Base-by-base conservation (phyloP, 2,888 invertebrate species). In the Meteorus colon region DNA sequence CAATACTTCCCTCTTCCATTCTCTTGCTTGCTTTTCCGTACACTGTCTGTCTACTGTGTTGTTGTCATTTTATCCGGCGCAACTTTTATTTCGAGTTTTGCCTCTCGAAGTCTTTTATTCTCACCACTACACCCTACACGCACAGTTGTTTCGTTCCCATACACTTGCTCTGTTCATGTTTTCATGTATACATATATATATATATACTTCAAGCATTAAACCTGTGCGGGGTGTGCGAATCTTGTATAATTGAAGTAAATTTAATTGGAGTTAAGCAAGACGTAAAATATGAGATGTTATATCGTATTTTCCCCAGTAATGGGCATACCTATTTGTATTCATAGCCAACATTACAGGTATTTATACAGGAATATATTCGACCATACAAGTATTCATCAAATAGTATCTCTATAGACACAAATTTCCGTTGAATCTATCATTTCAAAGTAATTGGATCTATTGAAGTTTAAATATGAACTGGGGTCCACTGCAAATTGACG, bases 51-150 rank as follows among this genome's bases (percentile, higher is more conserved):
- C 41, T 41, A 8, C 41, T 12, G 41, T 41, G n/a, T 55, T 19
- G 55, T 19, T 19, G 19, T 55, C 55, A 19, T 55, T 55, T 19
- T 55, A 55, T 55, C 19, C 19, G n/a, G 19, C 19, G 8, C 19
- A 55, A 55, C 55, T 55, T 55, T 55, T 19, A 55, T 55, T 19
- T 8, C 55, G 19, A 19, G 10, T 55, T 55, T 24, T 55, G 55
- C 55, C 55, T 55, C 55, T 55, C 48, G 48, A 55, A 55, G 55
- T 55, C 55, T 19, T 19, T 19, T 55, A 55, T 55, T 55, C 19
- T 19, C 55, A 55, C 55, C 8, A 19, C 8, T 19, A 55, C 55
- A 55, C 14, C 19, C 19, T 19, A 55, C 24, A 24, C 55, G 55
- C 55, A n/a, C 55, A 55, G 55, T 55, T 19, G 55, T 8, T 55